phyloP scores from a whole-genome alignment of 1,140 invertebrate genomes.

The Drosophila trapezifrons region DNA sequence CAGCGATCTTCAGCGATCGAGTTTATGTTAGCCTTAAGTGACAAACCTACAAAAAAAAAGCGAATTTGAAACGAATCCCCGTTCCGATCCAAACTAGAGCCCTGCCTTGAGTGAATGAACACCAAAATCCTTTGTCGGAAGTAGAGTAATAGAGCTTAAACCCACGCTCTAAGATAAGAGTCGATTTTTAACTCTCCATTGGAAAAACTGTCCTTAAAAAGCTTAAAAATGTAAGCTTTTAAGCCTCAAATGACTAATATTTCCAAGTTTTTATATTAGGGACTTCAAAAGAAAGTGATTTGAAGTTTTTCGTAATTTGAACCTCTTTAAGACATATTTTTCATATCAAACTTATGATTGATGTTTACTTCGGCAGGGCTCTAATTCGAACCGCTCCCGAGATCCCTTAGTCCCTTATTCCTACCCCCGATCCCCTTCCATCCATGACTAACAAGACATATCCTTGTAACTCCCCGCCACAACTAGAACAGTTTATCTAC shows the following conservation, averaged over 20 bases:
- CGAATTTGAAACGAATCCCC: conserved; percentile 72
- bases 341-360: too few species aligned
- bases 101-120: not conserved
- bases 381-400: conserved; percentile 39
- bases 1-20: conserved; percentile 24
- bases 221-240: too few species aligned
- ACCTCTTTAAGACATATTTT: too few species aligned
- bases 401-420: conserved; percentile 1
- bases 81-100: conserved; percentile 31
- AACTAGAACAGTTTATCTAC: conserved; percentile 74
- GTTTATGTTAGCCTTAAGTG: conserved; percentile 76
- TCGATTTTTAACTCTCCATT: too few species aligned
- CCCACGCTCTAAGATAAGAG: too few species aligned
- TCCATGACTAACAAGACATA: conserved; percentile 60
- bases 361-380: not conserved
- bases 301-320: too few species aligned
- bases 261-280: too few species aligned
- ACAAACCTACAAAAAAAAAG: conserved; percentile 63
- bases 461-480: conserved; percentile 65
- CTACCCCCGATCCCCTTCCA: conserved; percentile 16
- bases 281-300: too few species aligned
- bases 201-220: too few species aligned
- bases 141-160: too few species aligned
- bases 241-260: too few species aligned
- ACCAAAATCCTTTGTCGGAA: not conserved